Evolutionary conservation across 2,888 invertebrate species (phyloP), one percentile per base, ranked within the genome.

Genomic region (Volucella zonaria): DNA sequence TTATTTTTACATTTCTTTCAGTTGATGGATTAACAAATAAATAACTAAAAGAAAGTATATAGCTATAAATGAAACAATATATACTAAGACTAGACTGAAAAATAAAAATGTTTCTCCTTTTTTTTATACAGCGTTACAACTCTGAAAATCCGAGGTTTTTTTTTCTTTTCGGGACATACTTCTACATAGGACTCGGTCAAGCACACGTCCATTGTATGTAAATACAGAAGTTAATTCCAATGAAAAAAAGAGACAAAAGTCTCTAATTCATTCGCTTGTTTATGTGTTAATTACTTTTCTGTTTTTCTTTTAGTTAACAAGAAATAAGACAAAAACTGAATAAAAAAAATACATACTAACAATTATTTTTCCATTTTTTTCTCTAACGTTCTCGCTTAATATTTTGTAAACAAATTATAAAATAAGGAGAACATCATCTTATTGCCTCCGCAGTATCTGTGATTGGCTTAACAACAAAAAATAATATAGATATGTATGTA

Each of bases 61-160:
- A 38, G 54, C 59, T 42, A 31, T 6, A 9, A 56, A 56, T 56
- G 12, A 31, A 14, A 38, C 66, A 62, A 47, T 70, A 77, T 70
- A 77, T 54, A 70, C 79, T 70, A 75, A 75, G 82, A 83, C 82
- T 83, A 83, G 82, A 83, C 18, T 82, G 59, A 68, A 62, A 73
- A 76, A 66, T 42, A 64, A 75, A 15, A 58, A 49, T 49, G 62
- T 51, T 10, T 31, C 38, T 71, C 43, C 40, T 51, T 45, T 56
- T 11, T 56, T 56, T 42, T 42, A 23, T 15, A 58, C 47, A 70
- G 62, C 70, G 59, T 76, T 52, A 81, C 58, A 58, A 54, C 40
- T 59, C 45, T 45, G 38, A 66, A 15, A 66, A 23, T 23, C 23
- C 4, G 23, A 23, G 18, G 1, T 31, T 31, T 31, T 31, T 31